phyloP scores from a whole-genome alignment of 2,113 vertebrate genomes.

The Camelus dromedarius region DNA sequence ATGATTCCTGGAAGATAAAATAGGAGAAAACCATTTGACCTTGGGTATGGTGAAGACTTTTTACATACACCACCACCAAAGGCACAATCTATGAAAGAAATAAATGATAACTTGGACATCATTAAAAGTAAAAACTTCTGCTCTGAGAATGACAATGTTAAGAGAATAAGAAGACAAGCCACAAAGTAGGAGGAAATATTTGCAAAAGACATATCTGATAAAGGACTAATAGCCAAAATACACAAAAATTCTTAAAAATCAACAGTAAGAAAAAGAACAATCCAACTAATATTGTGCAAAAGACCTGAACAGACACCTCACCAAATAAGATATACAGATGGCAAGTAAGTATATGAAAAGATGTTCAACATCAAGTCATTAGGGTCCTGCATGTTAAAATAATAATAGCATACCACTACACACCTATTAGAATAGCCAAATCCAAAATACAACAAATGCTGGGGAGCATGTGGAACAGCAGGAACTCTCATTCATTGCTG shows the following conservation, averaged over 20 bases:
- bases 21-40: not conserved
- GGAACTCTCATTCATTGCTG: not conserved
- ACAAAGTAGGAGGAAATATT: not conserved
- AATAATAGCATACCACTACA: not conserved
- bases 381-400: not conserved
- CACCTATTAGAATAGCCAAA: not conserved
- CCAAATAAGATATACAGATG: not conserved
- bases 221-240: not conserved
- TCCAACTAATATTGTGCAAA: not conserved
- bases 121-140: conserved; percentile 2
- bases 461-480: not conserved
- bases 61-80: not conserved
- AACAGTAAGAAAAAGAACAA: conserved; percentile 20
- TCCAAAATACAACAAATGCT: conserved; percentile 11
- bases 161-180: not conserved
- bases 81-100: not conserved
- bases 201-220: not conserved
- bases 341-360: not conserved
- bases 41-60: not conserved
- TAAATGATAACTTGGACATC: not conserved
- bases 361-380: not conserved
- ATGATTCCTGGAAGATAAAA: not conserved
- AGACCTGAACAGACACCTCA: not conserved
- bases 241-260: not conserved
- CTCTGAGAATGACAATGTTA: not conserved